A percentile compares a stretch with the other conserved stretches of the same genome.
These are phyloP conservation scores for Synanthedon tipuliformis DNA, from an alignment of 2,888 invertebrate genomes.

Conservation along the genomic window DNA sequence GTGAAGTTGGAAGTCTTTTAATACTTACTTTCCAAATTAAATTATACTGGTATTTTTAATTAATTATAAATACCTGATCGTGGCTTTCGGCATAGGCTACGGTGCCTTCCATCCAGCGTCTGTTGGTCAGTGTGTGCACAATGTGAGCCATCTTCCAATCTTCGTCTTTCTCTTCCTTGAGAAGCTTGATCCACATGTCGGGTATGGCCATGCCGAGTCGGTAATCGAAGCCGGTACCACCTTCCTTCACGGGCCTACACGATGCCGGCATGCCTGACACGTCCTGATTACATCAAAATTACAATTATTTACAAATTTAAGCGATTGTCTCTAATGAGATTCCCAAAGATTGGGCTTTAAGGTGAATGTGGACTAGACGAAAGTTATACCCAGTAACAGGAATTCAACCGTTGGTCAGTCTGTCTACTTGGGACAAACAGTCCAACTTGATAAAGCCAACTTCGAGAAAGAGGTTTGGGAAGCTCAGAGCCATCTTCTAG, in stretches of 20 bases:
- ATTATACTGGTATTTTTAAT: no score
- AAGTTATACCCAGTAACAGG: no score
- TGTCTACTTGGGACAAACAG: no score
- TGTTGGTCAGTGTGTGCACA: conserved; percentile 91
- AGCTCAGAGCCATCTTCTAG: no score
- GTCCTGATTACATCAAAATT: conserved; percentile 67
- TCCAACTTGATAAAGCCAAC: no score
- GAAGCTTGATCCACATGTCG: conserved; percentile 96
- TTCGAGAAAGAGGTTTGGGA: no score
- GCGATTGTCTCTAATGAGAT: no score
- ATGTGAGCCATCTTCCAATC: conserved; percentile 94
- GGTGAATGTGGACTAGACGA: no score
- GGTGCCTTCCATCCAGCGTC: conserved; percentile 96
- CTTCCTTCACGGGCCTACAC: conserved; percentile 93
- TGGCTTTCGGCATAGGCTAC: conserved; percentile 98
- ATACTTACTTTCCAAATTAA: not conserved
- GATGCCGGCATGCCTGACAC: conserved; percentile 99
- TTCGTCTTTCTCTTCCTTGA: conserved; percentile 88
- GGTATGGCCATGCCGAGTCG: conserved; percentile 99
- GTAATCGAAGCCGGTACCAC: conserved; percentile 96
- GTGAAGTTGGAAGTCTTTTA: no score
- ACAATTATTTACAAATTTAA: no score
- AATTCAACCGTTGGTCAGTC: no score
- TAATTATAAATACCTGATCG: conserved; percentile 87
- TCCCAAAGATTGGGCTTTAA: no score